These are phyloP conservation scores for Pteronura brasiliensis DNA, from an alignment of 2,113 vertebrate genomes.

Conservation along the genomic window DNA sequence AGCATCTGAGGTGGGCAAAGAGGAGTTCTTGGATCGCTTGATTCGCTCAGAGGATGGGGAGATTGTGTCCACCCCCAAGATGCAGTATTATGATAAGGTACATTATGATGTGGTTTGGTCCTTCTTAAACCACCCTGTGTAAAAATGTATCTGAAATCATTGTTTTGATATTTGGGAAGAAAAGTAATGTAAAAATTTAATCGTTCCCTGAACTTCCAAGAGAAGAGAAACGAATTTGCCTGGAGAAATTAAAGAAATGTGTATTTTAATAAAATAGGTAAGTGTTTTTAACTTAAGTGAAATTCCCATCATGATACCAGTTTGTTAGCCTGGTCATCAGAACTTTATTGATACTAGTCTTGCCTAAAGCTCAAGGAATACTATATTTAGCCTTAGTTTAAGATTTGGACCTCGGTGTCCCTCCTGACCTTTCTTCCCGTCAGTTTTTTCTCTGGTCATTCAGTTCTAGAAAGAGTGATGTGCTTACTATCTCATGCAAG, in stretches of 20 bases:
- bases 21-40: slow-evolving; percentile 93
- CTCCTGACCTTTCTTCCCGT: background rate
- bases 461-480: background rate
- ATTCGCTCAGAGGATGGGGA: slow-evolving; percentile 89
- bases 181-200: background rate
- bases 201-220: background rate
- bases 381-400: background rate
- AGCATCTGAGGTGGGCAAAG: slow-evolving; percentile 92
- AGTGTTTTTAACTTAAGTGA: background rate
- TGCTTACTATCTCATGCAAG: background rate
- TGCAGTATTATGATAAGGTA: slow-evolving; percentile 97
- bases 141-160: background rate
- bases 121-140: background rate
- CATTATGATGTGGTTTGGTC: background rate
- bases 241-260: background rate
- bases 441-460: background rate
- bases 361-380: background rate
- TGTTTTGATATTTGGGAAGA: background rate
- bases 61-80: slow-evolving; percentile 78
- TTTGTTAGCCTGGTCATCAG: background rate
- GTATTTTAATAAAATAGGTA: background rate
- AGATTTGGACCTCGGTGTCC: background rate
- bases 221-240: background rate
- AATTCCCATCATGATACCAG: background rate
- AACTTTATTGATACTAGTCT: background rate